These are phyloP conservation scores for silkworm (Bombyx mori) DNA, from an alignment of 1,140 invertebrate genomes.

Conservation along the genomic window DNA sequence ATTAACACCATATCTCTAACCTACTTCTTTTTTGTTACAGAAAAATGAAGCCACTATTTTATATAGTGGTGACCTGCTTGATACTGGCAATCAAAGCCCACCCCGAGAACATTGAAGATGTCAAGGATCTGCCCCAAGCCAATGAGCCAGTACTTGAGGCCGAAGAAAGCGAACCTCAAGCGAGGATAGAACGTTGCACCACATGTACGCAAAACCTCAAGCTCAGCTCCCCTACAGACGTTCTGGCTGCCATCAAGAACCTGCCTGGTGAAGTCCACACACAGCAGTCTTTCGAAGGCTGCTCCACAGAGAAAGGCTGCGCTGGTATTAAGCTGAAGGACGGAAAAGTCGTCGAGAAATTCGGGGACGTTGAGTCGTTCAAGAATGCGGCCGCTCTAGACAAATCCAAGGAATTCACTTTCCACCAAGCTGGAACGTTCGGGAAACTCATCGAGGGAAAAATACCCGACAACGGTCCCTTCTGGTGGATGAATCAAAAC, in stretches of 20 bases:
- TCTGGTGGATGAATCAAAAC: constrained; percentile 72
- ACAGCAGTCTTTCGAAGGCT: constrained; percentile 57
- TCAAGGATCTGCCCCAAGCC: constrained; percentile 42
- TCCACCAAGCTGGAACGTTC: constrained; percentile 35
- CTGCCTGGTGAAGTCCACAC: constrained; percentile 55
- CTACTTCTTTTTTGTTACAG: constrained; percentile 44
- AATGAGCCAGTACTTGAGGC: constrained; percentile 40
- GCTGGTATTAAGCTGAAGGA: constrained; percentile 64
- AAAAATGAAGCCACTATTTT: constrained; percentile 62
- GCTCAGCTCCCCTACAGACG: constrained; percentile 36
- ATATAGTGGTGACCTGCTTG: constrained; percentile 45
- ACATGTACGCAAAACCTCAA: constrained; percentile 28
- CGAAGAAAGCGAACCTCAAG: constrained; percentile 36
- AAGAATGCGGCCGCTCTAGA: constrained; percentile 44
- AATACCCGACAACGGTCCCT: constrained; percentile 33
- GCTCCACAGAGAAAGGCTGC: constrained; percentile 58
- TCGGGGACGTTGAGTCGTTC: constrained; percentile 51
- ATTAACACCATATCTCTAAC: no score
- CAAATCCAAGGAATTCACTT: constrained; percentile 48
- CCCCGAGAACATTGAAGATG: constrained; percentile 48
- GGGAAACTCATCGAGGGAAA: constrained; percentile 29
- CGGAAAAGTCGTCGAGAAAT: constrained; percentile 52
- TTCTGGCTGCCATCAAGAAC: constrained; percentile 36
- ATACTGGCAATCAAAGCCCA: constrained; percentile 34
- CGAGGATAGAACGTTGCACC: constrained; percentile 44